Conservation (phyloP, 2,113 vertebrate genomes). For the Meles meles region DNA sequence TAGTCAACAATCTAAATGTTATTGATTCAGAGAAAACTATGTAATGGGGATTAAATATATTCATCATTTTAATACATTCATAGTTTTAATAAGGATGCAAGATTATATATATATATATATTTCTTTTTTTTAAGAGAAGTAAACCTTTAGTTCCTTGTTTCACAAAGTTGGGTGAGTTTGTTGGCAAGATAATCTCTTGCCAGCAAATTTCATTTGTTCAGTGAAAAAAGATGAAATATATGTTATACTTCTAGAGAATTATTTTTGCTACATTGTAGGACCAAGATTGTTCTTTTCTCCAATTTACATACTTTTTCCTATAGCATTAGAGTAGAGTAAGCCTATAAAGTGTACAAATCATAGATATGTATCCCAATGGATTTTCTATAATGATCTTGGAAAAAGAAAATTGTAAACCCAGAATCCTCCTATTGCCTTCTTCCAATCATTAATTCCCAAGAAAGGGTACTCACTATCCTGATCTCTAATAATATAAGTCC, state of each 20-base stretch:
- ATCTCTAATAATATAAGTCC: neutral
- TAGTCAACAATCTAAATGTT: neutral
- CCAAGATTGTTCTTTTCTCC: neutral
- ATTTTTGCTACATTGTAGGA: neutral
- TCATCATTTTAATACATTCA: neutral
- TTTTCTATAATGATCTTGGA: neutral
- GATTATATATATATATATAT: neutral
- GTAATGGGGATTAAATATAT: neutral
- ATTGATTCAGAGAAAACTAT: neutral
- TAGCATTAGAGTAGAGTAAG: neutral
- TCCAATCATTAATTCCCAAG: neutral
- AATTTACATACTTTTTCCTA: neutral
- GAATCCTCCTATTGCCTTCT: neutral
- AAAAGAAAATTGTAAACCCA: neutral
- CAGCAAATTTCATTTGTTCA: neutral
- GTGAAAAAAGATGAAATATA: neutral
- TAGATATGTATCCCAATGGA: neutral
- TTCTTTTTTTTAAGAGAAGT: neutral
- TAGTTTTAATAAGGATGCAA: neutral
- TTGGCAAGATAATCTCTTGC: neutral
- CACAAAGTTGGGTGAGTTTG: neutral
- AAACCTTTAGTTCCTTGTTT: neutral
- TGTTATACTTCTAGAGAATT: neutral
- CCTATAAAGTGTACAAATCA: neutral
- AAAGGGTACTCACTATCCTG: neutral